Evolutionary conservation across 2,113 vertebrate species (phyloP).

Genomic region (Bufo bufo): DNA sequence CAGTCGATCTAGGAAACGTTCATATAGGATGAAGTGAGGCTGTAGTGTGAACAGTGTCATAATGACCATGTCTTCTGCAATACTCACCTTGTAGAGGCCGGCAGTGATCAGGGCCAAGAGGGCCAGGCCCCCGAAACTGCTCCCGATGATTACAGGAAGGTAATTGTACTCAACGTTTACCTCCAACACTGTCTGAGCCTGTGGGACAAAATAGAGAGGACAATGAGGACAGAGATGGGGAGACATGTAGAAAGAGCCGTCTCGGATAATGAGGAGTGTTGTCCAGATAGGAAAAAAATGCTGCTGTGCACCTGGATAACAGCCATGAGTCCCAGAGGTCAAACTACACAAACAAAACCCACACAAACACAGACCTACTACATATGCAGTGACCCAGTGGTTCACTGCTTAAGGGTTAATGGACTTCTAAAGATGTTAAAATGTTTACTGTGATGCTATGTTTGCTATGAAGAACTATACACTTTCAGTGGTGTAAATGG

Average conservation of each 20-base stretch:
- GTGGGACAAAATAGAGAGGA: background rate
- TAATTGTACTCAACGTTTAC: conserved; percentile 30
- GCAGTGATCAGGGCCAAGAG: conserved; percentile 63
- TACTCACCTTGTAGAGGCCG: conserved; percentile 64
- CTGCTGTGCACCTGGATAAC: background rate
- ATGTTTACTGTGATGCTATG: too few relatives aligned
- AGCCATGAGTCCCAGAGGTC: background rate
- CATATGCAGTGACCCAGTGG: background rate
- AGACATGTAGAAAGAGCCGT: too few relatives aligned
- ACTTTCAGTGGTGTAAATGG: too few relatives aligned
- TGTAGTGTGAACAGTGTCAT: too few relatives aligned
- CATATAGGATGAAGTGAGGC: too few relatives aligned
- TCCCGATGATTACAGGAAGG: conserved; percentile 63
- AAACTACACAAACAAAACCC: background rate
- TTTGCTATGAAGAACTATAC: too few relatives aligned
- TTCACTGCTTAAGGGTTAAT: too few relatives aligned
- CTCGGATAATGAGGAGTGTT: background rate
- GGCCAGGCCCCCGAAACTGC: conserved; percentile 63
- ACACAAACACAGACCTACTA: background rate
- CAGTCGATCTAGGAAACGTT: too few relatives aligned
- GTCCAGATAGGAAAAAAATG: background rate
- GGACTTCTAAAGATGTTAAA: too few relatives aligned
- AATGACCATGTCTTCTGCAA: too few relatives aligned
- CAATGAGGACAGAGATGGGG: background rate
- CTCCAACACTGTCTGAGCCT: conserved; percentile 66